Base-by-base conservation (phyloP, 2,888 invertebrate genomes). In the Opisthograptis luteolata region DNA sequence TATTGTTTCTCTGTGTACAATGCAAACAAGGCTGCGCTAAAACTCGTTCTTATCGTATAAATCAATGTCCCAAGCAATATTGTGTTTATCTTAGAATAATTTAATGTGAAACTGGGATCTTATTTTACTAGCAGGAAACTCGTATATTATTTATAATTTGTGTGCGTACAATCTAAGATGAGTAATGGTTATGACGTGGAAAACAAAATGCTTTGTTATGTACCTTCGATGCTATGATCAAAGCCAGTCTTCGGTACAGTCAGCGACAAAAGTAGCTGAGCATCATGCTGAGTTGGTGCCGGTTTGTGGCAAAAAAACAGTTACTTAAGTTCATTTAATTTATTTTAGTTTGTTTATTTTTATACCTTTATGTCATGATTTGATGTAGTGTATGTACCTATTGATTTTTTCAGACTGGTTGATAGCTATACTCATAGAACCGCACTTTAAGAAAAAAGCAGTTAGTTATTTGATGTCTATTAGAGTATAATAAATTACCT, bases 21-120 rank as follows among this genome's bases (percentile, higher is more conserved):
- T 52, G 53, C 53, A 55, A 60, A 54, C 48, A 55, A 44, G 45
- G 31, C 35, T 55, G 31, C 40, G 54, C 48, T 51, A 59, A 60
- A 36, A 64, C 62, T 53, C 44, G 58, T 58, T 59, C 57, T 59
- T 59, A 59, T 49, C 50, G 34, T 58, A 54, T 69, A 69, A 69
- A 70, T 69, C 70, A 61, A 58, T 41, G 60, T 57, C 60, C 40
- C 41, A 45, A 45, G 41, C 60, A 56, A 56, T 58, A 52, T 43
- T 51, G 19, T 51, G 58, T 58, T 58, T 58, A 56, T 58, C 54
- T 58, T 48, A 47, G 41, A 49, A 34, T 58, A 58, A 55, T 58
- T 54, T 56, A 43, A 55, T 56, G 42, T 55, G 49, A 50, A 48
- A 51, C 37, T 43, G 42, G 41, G 46, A 44, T 56, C 55, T 47